These are phyloP conservation scores for Ruditapes philippinarum DNA, from an alignment of 1,140 invertebrate species.

Conservation along the genomic window DNA sequence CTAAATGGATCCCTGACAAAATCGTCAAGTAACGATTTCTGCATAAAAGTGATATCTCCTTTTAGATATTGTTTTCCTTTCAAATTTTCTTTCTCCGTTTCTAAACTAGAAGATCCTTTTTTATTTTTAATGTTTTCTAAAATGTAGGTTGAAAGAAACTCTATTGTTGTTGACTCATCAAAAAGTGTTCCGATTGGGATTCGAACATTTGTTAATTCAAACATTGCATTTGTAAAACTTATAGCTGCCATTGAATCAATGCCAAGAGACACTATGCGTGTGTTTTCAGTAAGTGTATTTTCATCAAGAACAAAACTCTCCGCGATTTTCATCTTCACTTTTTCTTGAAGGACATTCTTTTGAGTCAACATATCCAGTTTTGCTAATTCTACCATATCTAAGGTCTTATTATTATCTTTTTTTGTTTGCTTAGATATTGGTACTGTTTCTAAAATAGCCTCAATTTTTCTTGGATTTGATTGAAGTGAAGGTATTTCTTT, in stretches of 20 bases:
- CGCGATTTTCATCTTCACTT: neutral
- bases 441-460: neutral
- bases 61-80: neutral
- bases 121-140: neutral
- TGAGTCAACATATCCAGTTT: neutral
- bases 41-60: neutral
- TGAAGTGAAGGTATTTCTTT: neutral
- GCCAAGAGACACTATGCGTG: neutral
- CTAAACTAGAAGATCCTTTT: neutral
- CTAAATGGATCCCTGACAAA: neutral
- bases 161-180: neutral
- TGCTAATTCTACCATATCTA: neutral
- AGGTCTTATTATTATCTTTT: neutral
- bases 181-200: neutral
- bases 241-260: conserved; percentile 17
- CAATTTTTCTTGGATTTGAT: neutral
- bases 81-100: neutral
- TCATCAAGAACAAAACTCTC: neutral
- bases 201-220: neutral
- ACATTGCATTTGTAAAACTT: neutral
- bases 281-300: neutral
- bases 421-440: neutral
- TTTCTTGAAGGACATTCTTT: neutral
- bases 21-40: neutral
- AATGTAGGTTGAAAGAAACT: neutral